Evolutionary conservation across 2,888 invertebrate species (phyloP), one percentile per base, ranked within the genome.

Genomic region (Ischnus inquisitorius): DNA sequence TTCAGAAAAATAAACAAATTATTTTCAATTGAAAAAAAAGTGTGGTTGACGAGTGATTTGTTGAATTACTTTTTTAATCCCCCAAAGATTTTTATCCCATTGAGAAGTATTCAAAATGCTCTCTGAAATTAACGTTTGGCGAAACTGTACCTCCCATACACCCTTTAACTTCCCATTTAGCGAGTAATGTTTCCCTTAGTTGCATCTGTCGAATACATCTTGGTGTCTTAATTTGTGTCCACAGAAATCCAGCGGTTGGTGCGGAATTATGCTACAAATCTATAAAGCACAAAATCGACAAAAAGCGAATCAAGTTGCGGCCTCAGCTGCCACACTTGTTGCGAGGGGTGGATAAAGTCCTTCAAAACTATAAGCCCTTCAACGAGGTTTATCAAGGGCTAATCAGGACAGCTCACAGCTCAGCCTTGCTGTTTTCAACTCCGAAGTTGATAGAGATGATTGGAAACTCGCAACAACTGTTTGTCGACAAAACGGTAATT

Each of bases 371-470:
- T 3, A 46, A 46, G 46, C 46, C 46, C 1, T 46, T 46, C 46
- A 12, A 46, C n/a, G 46, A 14, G 3, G 2, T 46, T 3, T 46
- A 46, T 46, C 46, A 14, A 46, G 46, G n/a, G 2, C n/a, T 46
- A 12, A 46, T 46, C n/a, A 46, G 12, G n/a, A n/a, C 46, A 46
- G 46, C 2, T 14, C 4, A 46, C 46, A 46, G 46, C 14, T 46
- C 14, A 12, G 3, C 14, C 46, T 14, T 46, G 14, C 14, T 46
- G 14, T 46, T 46, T n/a, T 12, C 46, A 2, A 46, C 48, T n/a
- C 48, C 16, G n/a, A n/a, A 48, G 48, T 16, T 48, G 48, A 48
- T 48, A 6, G n/a, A 48, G 48, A 48, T 48, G 48, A n/a, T 48
- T 6, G 48, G n/a, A 48, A 48, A 48, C 2, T 48, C 48, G 16